A percentile compares a stretch with the other conserved stretches of the same genome.
These are phyloP conservation scores for Cephus pygmeus DNA, from an alignment of 2,888 invertebrate species.

Conservation along the genomic window DNA sequence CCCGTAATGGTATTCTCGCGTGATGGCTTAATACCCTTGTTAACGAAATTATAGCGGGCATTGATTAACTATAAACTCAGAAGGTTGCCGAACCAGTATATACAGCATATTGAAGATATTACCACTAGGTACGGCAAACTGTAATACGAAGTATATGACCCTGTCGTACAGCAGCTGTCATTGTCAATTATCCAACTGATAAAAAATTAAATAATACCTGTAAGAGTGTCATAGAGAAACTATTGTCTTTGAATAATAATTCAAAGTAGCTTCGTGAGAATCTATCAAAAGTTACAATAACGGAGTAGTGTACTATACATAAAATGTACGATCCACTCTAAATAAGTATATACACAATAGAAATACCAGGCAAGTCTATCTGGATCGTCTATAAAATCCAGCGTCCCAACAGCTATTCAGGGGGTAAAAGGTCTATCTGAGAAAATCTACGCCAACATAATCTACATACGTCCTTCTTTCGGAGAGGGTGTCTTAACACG, in stretches of 20 bases:
- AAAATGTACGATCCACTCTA: background rate
- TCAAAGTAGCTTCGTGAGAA: background rate
- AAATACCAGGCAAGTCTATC: background rate
- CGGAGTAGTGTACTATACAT: background rate
- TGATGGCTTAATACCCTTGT: constrained; percentile 58
- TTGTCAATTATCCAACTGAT: background rate
- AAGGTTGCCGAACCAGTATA: constrained; percentile 15
- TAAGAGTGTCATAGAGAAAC: background rate
- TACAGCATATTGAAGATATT: background rate
- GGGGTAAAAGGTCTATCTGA: background rate
- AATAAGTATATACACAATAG: background rate
- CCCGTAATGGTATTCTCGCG: constrained; percentile 50
- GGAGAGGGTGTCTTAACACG: background rate
- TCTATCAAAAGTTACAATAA: background rate
- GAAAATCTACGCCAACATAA: background rate
- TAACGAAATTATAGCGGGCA: constrained; percentile 55
- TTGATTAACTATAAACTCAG: constrained; percentile 55
- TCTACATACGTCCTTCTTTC: background rate
- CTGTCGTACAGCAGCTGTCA: background rate
- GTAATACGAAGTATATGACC: background rate
- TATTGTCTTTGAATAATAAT: background rate
- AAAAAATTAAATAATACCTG: background rate
- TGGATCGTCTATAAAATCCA: background rate
- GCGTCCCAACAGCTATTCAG: background rate
- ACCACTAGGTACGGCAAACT: background rate